Evolutionary conservation across 2,113 vertebrate species (phyloP).

Genomic region (Atractosteus spatula): DNA sequence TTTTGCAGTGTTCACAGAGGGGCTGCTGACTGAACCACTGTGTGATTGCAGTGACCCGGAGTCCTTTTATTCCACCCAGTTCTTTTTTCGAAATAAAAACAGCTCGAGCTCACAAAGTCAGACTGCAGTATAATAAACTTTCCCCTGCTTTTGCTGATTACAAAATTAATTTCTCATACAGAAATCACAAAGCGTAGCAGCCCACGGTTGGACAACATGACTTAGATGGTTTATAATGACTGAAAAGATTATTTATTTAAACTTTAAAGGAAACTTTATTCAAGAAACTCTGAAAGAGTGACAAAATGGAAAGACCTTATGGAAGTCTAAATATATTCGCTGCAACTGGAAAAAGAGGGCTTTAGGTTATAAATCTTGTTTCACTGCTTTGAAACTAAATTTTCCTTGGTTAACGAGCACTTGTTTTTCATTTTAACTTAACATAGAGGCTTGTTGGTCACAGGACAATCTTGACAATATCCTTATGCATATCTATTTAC

Average conservation of each 20-base stretch:
- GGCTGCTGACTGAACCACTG: conserved; percentile 62
- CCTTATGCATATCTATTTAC: too few species aligned
- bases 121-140: conserved; percentile 15
- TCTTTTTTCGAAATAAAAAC: conserved; percentile 49
- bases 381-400: too few species aligned
- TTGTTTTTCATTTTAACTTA: too few species aligned
- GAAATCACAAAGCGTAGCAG: conserved; percentile 22
- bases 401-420: too few species aligned
- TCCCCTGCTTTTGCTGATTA: conserved; percentile 31
- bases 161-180: conserved; percentile 48
- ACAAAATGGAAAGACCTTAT: conserved; percentile 6
- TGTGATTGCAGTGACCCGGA: conserved; percentile 58
- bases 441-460: too few species aligned
- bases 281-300: conserved; percentile 43
- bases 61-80: conserved; percentile 57
- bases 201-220: conserved; percentile 30
- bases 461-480: too few species aligned
- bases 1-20: conserved; percentile 29
- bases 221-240: conserved; percentile 44
- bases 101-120: conserved; percentile 36
- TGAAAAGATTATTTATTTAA: conserved; percentile 10
- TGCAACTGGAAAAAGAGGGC: conserved; percentile 34
- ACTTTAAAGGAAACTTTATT: conserved; percentile 32
- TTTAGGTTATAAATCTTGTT: conserved; percentile 30
- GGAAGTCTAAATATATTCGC: conserved; percentile 43